These are phyloP conservation scores for Microtus pennsylvanicus DNA, from an alignment of 2,113 vertebrate genomes.

Conservation along the genomic window DNA sequence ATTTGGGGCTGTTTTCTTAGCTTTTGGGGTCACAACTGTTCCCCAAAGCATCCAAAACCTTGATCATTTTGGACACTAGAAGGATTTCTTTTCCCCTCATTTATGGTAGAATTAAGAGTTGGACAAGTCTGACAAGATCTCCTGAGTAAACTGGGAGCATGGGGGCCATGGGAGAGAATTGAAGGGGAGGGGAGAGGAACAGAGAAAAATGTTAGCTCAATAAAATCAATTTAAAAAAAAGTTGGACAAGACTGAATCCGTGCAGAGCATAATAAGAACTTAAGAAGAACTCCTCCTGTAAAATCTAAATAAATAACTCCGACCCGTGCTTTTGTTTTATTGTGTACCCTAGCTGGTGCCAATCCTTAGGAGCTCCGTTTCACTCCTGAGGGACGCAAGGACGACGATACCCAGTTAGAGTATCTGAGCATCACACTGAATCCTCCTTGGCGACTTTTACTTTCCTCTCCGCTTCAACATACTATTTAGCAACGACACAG, in stretches of 20 bases:
- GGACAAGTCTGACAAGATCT: not conserved
- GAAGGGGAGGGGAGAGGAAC: no score
- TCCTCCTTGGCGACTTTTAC: not conserved
- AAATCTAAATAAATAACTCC: not conserved
- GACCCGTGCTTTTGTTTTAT: not conserved
- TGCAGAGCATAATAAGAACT: not conserved
- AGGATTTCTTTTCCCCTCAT: not conserved
- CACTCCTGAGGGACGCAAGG: not conserved
- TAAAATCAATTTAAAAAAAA: not conserved
- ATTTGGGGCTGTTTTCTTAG: not conserved
- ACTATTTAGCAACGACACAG: not conserved
- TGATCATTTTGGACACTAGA: not conserved
- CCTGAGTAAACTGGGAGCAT: no score
- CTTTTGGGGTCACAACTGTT: not conserved
- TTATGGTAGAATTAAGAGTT: not conserved
- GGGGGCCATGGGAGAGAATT: no score
- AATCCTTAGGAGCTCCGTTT: no score
- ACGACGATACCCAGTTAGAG: not conserved
- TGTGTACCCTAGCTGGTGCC: not conserved
- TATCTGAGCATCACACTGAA: not conserved
- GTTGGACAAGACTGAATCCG: not conserved
- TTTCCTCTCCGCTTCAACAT: not conserved
- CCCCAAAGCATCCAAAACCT: not conserved
- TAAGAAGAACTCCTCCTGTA: not conserved
- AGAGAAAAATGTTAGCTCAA: not conserved